Evolutionary conservation across 2,888 invertebrate species (phyloP).

Genomic region (Platynereis dumerilii): DNA sequence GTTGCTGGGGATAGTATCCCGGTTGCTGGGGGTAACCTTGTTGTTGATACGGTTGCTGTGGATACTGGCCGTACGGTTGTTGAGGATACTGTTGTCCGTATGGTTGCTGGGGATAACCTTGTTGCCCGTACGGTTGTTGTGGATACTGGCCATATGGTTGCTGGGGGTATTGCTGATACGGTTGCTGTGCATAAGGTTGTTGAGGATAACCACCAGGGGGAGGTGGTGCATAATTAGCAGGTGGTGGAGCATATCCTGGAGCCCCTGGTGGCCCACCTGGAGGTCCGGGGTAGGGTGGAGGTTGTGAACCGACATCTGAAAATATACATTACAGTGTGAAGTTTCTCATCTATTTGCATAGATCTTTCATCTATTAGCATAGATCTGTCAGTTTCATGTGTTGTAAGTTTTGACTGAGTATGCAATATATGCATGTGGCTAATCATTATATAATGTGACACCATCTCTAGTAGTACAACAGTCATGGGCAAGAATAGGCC

Average conservation of each 20-base stretch:
- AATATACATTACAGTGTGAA: too few relatives aligned
- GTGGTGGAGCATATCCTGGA: background rate
- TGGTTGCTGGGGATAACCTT: constrained; percentile 38
- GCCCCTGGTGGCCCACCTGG: background rate
- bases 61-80: constrained; percentile 37
- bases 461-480: background rate
- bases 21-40: constrained; percentile 3
- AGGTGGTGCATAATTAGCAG: constrained; percentile 3
- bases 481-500: too few relatives aligned
- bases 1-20: background rate
- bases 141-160: constrained; percentile 31
- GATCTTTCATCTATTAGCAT: background rate
- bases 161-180: constrained; percentile 15
- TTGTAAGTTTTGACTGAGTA: background rate
- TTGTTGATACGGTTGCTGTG: constrained; percentile 26
- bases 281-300: constrained; percentile 11
- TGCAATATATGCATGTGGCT: background rate
- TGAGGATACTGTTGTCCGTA: constrained; percentile 36
- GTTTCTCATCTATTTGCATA: too few relatives aligned
- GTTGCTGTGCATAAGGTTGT: constrained; percentile 15
- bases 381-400: background rate
- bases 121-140: constrained; percentile 38
- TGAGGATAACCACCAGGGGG: constrained; percentile 1
- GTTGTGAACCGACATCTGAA: background rate
- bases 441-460: background rate